Base-by-base conservation (phyloP, 2,113 vertebrate species). In the Ictidomys tridecemlineatus region DNA sequence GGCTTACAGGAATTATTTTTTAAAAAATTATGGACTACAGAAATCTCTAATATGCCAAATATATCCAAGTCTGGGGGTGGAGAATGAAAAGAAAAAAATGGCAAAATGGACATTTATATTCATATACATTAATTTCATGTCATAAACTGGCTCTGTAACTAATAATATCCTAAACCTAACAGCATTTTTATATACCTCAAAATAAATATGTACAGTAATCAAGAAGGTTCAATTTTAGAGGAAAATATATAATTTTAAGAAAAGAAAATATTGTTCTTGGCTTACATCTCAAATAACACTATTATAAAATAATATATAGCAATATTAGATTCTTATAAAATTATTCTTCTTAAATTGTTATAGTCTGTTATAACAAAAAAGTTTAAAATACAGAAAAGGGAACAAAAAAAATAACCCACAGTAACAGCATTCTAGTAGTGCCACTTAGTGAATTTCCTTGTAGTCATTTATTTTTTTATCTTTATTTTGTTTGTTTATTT, bases 41-140 rank as follows among this genome's bases (percentile, higher is more conserved):
- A 91, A 67, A 70, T 70, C 39, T 89, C 70, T 72, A 94, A 61
- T 32, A 89, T 69, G 80, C 56, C 67, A 92, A 78, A 39, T 58
- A 85, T 17, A 70, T n/a, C 56, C 72, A 94, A 72, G 39, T 53
- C 67, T 77, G 22, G 18, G 39, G 11, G 2, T 28, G 1, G 51
- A n/a, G 34, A 37, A 45, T 30, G 5, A 83, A 82, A 95, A 77
- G 28, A 82, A 18, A 37, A 92, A 78, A 65, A 83, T 13, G 37
- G n/a, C 16, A 91, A 82, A 74, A 80, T 61, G 18, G 18, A 93
- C 67, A 92, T 97, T 61, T 80, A 32, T 58, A 28, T 77, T 95
- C 80, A 93, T n/a, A 91, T 13, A 94, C 51, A 88, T 77, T 85
- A 77, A 93, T 83, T 95, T 95, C n/a, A 89, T 16, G 92, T 63